Percentiles rank a stretch among this genome's conserved stretches.
phyloP scores from a whole-genome alignment of 2,888 invertebrate genomes.

The Octodonta nipae region DNA sequence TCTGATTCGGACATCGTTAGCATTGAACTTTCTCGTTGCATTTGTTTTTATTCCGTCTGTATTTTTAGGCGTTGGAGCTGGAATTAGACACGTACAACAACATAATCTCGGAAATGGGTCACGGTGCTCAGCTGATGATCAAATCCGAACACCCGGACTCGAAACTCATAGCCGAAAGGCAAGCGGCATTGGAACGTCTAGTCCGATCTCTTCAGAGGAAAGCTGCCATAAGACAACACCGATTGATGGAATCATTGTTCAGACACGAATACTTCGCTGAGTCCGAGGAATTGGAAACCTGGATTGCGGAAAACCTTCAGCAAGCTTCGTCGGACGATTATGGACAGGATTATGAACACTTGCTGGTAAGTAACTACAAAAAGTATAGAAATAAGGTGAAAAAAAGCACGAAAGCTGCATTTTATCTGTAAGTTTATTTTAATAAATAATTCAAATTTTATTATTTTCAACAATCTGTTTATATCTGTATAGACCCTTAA shows the following conservation, averaged over 20 bases:
- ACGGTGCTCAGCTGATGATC: conserved; percentile 70
- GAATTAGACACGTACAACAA: conserved; percentile 85
- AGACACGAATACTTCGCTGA: conserved; percentile 81
- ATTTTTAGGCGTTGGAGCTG: conserved; percentile 62
- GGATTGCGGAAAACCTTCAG: conserved; percentile 84
- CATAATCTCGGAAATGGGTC: conserved; percentile 84
- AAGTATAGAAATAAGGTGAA: background rate
- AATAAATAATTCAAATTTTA: background rate
- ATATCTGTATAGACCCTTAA: conserved; percentile 49
- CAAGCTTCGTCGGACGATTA: conserved; percentile 85
- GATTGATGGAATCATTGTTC: conserved; percentile 81
- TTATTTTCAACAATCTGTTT: background rate
- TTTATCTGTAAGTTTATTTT: background rate
- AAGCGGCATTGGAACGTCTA: conserved; percentile 62
- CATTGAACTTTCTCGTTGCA: background rate
- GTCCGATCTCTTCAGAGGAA: conserved; percentile 68
- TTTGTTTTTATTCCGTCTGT: no score
- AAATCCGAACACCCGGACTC: conserved; percentile 70
- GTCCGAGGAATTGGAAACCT: conserved; percentile 76
- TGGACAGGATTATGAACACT: conserved; percentile 86
- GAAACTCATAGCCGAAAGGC: conserved; percentile 63
- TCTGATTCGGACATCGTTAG: no score
- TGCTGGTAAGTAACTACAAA: conserved; percentile 50
- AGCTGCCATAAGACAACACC: conserved; percentile 65
- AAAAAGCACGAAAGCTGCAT: background rate